Conservation (phyloP, 2,797 vertebrate species). For the Anguilla megastoma region DNA sequence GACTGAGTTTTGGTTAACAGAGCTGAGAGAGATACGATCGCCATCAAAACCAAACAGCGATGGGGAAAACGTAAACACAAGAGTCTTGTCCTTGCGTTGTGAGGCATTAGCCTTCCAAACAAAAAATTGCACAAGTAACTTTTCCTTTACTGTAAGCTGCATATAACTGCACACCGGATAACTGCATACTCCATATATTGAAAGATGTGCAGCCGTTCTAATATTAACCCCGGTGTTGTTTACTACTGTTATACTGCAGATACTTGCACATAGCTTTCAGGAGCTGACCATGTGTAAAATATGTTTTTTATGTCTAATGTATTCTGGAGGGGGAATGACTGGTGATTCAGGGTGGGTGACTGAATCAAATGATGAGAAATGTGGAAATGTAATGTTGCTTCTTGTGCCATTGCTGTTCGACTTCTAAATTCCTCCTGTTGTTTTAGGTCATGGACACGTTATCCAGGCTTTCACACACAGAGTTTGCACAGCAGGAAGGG, state of each 20-base stretch:
- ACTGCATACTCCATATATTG: neutral
- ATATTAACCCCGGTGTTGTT: neutral
- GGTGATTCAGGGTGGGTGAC: neutral
- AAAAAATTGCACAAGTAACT: neutral
- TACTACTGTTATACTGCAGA: neutral
- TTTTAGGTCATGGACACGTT: conserved; percentile 88
- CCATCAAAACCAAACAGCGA: neutral
- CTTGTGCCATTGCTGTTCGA: neutral
- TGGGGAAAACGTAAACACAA: neutral
- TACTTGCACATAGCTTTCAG: neutral
- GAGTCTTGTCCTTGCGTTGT: neutral
- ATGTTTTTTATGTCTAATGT: neutral
- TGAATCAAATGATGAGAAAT: neutral
- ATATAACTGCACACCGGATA: neutral
- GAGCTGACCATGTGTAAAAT: neutral
- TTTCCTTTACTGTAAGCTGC: neutral
- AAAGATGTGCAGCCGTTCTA: neutral
- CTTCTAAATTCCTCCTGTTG: conserved; percentile 9
- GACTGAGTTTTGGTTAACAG: neutral
- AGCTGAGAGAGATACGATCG: conserved; percentile 15
- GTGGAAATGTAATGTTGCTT: neutral
- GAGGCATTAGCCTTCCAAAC: neutral
- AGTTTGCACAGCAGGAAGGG: conserved; percentile 76
- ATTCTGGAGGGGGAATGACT: neutral
- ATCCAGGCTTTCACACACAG: conserved; percentile 83